These are phyloP conservation scores for Epirrhoe tristata DNA, from an alignment of 2,888 invertebrate genomes.

Conservation along the genomic window DNA sequence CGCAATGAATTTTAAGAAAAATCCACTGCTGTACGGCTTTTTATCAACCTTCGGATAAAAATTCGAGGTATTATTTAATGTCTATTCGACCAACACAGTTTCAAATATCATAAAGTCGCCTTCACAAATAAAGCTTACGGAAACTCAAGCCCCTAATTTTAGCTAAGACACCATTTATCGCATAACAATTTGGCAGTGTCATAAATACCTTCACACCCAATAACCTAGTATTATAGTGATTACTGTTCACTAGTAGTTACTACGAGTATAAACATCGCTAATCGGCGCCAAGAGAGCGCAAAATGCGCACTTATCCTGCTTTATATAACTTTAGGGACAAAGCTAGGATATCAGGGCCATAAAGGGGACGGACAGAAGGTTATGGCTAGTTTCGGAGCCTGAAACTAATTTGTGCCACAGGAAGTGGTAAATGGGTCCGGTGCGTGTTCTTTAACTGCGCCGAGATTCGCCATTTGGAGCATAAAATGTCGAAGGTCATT, in stretches of 20 bases:
- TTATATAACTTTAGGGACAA: slow-evolving; percentile 26
- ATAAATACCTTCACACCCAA: slow-evolving; percentile 20
- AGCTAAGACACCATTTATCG: not conserved
- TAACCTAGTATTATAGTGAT: slow-evolving; percentile 17
- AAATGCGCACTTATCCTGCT: slow-evolving; percentile 25
- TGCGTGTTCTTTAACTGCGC: slow-evolving; percentile 15
- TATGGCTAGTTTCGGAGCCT: slow-evolving; percentile 7
- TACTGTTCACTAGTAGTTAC: slow-evolving; percentile 8
- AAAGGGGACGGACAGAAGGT: slow-evolving; percentile 12
- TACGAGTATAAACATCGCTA: slow-evolving; percentile 25
- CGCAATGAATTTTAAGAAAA: no score
- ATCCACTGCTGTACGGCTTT: no score
- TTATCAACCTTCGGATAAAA: no score
- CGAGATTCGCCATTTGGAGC: not conserved
- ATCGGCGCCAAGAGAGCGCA: slow-evolving; percentile 23
- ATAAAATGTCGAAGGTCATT: not conserved
- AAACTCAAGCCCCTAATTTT: not conserved
- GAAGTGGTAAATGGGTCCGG: slow-evolving; percentile 15
- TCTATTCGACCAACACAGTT: no score
- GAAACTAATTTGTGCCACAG: slow-evolving; percentile 6
- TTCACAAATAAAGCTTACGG: not conserved
- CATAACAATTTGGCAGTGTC: slow-evolving; percentile 11
- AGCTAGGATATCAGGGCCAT: slow-evolving; percentile 13
- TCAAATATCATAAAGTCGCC: not conserved
- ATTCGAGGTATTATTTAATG: no score